A percentile compares a stretch with the other conserved stretches of the same genome.
These are phyloP conservation scores for Zaprionus kolodkinae DNA, from an alignment of 1,140 invertebrate genomes.

Conservation along the genomic window DNA sequence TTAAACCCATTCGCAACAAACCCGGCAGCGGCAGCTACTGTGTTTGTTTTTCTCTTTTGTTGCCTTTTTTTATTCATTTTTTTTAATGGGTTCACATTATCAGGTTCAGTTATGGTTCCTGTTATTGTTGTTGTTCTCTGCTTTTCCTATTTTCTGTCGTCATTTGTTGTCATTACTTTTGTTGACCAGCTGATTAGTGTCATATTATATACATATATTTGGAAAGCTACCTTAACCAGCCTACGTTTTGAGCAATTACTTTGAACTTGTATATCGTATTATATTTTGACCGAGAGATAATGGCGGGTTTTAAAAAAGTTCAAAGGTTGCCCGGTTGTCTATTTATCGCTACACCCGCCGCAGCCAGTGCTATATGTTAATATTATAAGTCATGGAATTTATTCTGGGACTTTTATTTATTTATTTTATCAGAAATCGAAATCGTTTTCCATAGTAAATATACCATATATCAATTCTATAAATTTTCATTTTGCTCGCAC, in stretches of 20 bases:
- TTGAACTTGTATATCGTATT: constrained; percentile 19
- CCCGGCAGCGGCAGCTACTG: constrained; percentile 11
- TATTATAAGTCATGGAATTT: background rate
- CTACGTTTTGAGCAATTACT: constrained; percentile 30
- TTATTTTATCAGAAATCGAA: background rate
- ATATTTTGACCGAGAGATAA: background rate
- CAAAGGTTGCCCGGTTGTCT: constrained; percentile 10
- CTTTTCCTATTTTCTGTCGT: constrained; percentile 2
- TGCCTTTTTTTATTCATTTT: background rate
- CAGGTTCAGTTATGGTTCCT: constrained; percentile 33
- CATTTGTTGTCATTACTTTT: constrained; percentile 8
- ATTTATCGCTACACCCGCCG: background rate
- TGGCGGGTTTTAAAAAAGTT: constrained; percentile 11
- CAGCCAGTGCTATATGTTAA: background rate
- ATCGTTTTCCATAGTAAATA: too few relatives aligned
- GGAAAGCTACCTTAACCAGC: constrained; percentile 20
- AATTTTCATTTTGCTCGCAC: background rate
- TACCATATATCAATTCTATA: background rate
- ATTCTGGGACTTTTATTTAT: background rate
- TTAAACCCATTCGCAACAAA: constrained; percentile 3
- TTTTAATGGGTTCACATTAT: constrained; percentile 35
- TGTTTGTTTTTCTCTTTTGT: background rate
- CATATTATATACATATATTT: constrained; percentile 13
- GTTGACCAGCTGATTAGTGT: constrained; percentile 34
- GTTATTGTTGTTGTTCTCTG: constrained; percentile 16